Percentiles rank a stretch among this genome's conserved stretches.
phyloP scores from a whole-genome alignment of 2,888 invertebrate genomes.

The Cephonodes hylas region DNA sequence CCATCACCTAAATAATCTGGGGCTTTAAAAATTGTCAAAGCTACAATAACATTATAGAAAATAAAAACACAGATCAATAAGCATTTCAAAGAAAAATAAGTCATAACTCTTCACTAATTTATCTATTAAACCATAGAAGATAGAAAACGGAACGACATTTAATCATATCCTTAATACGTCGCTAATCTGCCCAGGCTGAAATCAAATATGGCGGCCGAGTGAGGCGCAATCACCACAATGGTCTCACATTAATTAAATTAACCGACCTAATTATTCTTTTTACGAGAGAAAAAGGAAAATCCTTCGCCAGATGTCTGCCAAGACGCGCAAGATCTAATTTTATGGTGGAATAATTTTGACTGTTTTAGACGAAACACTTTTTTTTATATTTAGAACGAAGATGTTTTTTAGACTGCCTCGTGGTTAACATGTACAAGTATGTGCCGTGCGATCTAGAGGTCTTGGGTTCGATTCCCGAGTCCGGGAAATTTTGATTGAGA shows the following conservation, averaged over 20 bases:
- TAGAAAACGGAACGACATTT: not conserved
- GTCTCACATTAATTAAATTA: conserved; percentile 64
- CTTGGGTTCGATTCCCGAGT: too few relatives aligned
- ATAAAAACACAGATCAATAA: too few relatives aligned
- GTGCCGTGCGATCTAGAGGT: too few relatives aligned
- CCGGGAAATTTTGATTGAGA: too few relatives aligned
- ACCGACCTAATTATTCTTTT: conserved; percentile 64
- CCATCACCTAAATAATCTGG: too few relatives aligned
- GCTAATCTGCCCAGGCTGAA: conserved; percentile 20
- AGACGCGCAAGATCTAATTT: not conserved
- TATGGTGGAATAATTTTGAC: not conserved
- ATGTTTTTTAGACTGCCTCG: too few relatives aligned
- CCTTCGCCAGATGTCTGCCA: not conserved
- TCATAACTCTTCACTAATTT: too few relatives aligned
- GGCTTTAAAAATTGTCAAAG: too few relatives aligned
- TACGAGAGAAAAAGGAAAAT: conserved; percentile 16
- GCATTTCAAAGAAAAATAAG: too few relatives aligned
- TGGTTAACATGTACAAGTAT: too few relatives aligned
- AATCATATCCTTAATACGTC: not conserved
- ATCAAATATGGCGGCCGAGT: conserved; percentile 52
- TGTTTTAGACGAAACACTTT: not conserved
- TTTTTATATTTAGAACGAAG: not conserved
- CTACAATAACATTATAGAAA: too few relatives aligned
- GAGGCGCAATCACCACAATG: conserved; percentile 41
- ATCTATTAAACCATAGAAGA: too few relatives aligned